Conservation (phyloP, 2,888 invertebrate genomes). For the Torymus aiolomorphi region DNA sequence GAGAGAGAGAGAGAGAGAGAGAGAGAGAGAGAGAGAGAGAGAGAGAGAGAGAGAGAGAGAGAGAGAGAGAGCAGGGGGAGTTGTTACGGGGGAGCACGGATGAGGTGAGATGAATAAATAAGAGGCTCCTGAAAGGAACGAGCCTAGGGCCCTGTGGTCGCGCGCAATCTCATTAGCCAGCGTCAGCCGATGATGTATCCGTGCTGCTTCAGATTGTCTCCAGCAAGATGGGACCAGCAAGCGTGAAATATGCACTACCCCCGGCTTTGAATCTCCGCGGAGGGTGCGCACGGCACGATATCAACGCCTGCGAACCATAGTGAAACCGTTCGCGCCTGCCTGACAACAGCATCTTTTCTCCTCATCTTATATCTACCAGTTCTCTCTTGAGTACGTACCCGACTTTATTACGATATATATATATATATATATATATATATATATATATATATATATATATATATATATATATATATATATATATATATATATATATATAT, state of each 20-base stretch:
- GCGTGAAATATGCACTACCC: slow-evolving; percentile 75
- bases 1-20: too few relatives aligned
- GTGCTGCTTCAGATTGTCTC: slow-evolving; percentile 75
- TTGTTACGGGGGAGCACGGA: neutral
- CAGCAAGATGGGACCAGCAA: slow-evolving; percentile 75
- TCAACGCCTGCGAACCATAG: neutral
- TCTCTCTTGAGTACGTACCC: neutral
- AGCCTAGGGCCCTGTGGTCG: neutral
- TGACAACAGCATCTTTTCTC: neutral
- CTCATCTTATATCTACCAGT: neutral
- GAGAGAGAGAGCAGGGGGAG: neutral
- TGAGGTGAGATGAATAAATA: slow-evolving; percentile 46
- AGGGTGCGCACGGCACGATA: neutral
- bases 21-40: too few relatives aligned
- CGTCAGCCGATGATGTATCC: slow-evolving; percentile 76
- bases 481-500: too few relatives aligned
- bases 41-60: too few relatives aligned
- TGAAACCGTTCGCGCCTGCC: slow-evolving; percentile 14
- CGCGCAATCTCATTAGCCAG: slow-evolving; percentile 56
- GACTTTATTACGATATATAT: too few relatives aligned
- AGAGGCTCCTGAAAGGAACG: slow-evolving; percentile 21
- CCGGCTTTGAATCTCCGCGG: slow-evolving; percentile 69
- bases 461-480: too few relatives aligned
- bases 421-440: too few relatives aligned
- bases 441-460: too few relatives aligned